These are phyloP conservation scores for Tonatia bakeri DNA, from an alignment of 2,113 vertebrate genomes.

Conservation along the genomic window DNA sequence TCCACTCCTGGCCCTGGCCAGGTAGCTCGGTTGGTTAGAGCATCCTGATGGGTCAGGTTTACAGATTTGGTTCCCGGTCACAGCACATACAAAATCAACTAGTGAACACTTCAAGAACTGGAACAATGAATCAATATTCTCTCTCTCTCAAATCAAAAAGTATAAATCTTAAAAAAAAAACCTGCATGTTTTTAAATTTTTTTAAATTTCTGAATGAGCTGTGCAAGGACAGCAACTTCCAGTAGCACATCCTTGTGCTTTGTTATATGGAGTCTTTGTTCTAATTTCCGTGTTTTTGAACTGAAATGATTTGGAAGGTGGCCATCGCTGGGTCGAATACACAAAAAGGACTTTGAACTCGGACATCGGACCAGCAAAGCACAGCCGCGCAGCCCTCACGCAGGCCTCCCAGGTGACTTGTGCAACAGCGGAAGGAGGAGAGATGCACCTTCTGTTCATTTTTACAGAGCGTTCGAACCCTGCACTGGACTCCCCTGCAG, in stretches of 20 bases:
- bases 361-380: constrained; percentile 75
- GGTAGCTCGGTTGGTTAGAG: no score
- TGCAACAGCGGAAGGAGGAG: constrained; percentile 74
- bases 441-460: constrained; percentile 74
- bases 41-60: no score
- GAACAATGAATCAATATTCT: no score
- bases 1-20: constrained; percentile 74
- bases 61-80: no score
- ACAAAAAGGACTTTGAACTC: constrained; percentile 51
- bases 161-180: no score
- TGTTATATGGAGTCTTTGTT: constrained; percentile 94
- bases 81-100: no score
- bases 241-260: constrained; percentile 91
- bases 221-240: constrained; percentile 97
- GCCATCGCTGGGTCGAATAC: constrained; percentile 72
- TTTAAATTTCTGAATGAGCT: constrained; percentile 95
- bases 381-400: constrained; percentile 51
- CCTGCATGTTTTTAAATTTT: constrained; percentile 45
- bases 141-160: no score
- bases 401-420: constrained; percentile 66
- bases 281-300: constrained; percentile 94
- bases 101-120: no score
- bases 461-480: constrained; percentile 79
- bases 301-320: constrained; percentile 60
- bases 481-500: constrained; percentile 69